Evolutionary conservation across 2,797 vertebrate genomes (phyloP).

Genomic region (Limosa lapponica): DNA sequence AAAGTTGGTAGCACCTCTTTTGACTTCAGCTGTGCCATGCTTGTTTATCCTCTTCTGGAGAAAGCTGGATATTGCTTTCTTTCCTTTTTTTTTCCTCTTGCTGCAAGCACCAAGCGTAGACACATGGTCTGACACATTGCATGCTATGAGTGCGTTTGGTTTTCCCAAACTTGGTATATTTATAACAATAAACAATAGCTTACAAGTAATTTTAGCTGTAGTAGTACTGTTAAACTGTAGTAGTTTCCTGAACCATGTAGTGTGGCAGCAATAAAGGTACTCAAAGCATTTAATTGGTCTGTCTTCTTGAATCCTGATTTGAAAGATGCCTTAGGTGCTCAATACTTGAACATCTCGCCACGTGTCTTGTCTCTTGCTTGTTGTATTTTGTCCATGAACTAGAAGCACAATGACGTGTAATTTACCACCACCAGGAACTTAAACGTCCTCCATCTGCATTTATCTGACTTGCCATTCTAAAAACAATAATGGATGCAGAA

Average conservation of each 20-base stretch:
- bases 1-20: not conserved
- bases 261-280: not conserved
- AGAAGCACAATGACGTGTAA: not conserved
- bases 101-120: not conserved
- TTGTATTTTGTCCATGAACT: not conserved
- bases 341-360: not conserved
- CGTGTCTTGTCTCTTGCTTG: not conserved
- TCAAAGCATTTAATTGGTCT: not conserved
- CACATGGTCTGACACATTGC: not conserved
- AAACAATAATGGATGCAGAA: not conserved
- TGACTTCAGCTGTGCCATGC: not conserved
- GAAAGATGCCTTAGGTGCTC: not conserved
- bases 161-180: not conserved
- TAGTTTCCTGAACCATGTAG: not conserved
- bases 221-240: not conserved
- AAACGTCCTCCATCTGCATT: not conserved
- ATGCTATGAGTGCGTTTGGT: not conserved
- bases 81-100: not conserved
- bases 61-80: not conserved
- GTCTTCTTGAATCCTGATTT: not conserved
- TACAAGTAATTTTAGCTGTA: not conserved
- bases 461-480: not conserved
- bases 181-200: not conserved
- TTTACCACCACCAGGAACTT: not conserved
- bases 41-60: not conserved